phyloP scores from a whole-genome alignment of 2,888 invertebrate species.

The Macaria notata region DNA sequence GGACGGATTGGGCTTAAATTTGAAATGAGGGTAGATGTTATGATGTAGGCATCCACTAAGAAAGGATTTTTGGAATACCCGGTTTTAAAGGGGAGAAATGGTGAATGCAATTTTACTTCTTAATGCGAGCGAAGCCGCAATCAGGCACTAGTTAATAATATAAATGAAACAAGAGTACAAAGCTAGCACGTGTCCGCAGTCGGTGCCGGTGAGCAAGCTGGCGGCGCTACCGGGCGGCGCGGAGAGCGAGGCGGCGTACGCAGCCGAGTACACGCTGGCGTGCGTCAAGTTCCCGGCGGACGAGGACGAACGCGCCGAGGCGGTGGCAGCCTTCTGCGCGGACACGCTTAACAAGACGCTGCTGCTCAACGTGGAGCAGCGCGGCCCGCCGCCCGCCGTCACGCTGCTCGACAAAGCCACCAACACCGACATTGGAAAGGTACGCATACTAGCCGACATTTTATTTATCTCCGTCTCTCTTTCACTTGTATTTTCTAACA shows the following conservation, averaged over 20 bases:
- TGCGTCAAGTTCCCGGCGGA: conserved; percentile 93
- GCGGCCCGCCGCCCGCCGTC: conserved; percentile 80
- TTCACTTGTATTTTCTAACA: too few species aligned
- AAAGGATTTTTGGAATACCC: too few species aligned
- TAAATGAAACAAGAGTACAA: too few species aligned
- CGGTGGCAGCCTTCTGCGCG: conserved; percentile 84
- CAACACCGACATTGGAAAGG: conserved; percentile 79
- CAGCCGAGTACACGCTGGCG: conserved; percentile 93
- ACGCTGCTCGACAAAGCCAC: conserved; percentile 77
- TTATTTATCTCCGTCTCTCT: too few species aligned
- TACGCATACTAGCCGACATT: conserved; percentile 28
- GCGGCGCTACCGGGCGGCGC: conserved; percentile 90
- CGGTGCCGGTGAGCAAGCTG: conserved; percentile 85
- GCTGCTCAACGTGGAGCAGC: conserved; percentile 92
- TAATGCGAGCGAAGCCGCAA: too few species aligned
- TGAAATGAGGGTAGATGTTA: too few species aligned
- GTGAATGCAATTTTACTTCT: too few species aligned
- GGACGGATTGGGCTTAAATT: too few species aligned
- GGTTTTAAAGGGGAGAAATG: too few species aligned
- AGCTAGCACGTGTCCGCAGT: conserved; percentile 47
- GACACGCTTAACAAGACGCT: conserved; percentile 88
- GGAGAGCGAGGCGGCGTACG: conserved; percentile 88
- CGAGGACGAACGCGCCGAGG: conserved; percentile 91
- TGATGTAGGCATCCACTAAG: too few species aligned
- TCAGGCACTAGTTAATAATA: too few species aligned